phyloP scores from a whole-genome alignment of 2,113 vertebrate genomes.

The Percopsis transmontana region DNA sequence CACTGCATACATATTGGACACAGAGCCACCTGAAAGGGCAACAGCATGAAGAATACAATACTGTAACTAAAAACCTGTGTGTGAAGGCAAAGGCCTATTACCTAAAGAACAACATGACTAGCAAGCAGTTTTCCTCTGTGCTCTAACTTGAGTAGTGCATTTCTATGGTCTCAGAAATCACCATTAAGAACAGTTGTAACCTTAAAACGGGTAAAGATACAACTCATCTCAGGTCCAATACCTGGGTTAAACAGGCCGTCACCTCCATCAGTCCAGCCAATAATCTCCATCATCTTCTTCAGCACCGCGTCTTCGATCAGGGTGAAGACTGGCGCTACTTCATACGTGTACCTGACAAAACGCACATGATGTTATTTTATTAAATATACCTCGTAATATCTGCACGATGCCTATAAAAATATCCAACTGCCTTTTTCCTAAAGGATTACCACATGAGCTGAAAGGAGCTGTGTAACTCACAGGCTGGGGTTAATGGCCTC shows the following conservation, averaged over 20 bases:
- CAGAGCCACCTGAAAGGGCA: slow-evolving; percentile 79
- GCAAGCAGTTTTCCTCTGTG: too few species aligned
- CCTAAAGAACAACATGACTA: too few species aligned
- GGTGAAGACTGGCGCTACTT: slow-evolving; percentile 87
- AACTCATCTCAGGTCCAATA: slow-evolving; percentile 45
- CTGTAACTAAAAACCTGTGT: too few species aligned
- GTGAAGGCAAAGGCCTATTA: background rate
- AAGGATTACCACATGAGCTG: background rate
- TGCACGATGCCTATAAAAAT: background rate
- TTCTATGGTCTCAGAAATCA: too few species aligned
- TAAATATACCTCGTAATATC: background rate
- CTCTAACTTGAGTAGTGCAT: too few species aligned
- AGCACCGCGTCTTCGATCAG: slow-evolving; percentile 86
- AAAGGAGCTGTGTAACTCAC: slow-evolving; percentile 72
- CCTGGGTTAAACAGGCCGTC: slow-evolving; percentile 91
- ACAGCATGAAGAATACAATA: background rate
- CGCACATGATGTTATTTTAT: background rate
- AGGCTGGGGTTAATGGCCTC: slow-evolving; percentile 86
- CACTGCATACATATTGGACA: slow-evolving; percentile 89
- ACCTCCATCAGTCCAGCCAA: slow-evolving; percentile 86
- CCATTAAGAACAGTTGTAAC: too few species aligned
- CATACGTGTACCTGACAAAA: slow-evolving; percentile 83
- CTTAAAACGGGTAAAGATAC: too few species aligned
- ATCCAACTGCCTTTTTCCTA: background rate
- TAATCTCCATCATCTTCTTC: slow-evolving; percentile 85